These are phyloP conservation scores for Pelmatolapia mariae DNA, from an alignment of 2,113 vertebrate genomes.

Conservation along the genomic window DNA sequence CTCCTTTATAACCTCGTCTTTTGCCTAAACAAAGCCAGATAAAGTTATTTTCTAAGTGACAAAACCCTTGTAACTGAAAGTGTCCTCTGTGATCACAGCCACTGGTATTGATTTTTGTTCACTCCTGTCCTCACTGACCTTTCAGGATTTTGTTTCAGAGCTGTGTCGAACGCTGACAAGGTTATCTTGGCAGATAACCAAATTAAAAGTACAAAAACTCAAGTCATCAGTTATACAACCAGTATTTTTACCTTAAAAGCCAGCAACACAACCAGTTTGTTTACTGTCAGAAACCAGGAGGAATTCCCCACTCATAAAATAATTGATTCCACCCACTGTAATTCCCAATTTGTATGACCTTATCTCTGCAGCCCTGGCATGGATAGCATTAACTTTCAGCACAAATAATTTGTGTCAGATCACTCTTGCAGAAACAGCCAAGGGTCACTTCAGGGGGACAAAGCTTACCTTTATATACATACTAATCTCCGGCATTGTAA, in stretches of 20 bases:
- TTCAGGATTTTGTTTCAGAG: conserved; percentile 22
- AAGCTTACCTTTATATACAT: not conserved
- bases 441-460: not conserved
- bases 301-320: not conserved
- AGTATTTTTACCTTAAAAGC: not conserved
- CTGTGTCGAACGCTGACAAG: not conserved
- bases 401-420: conserved; percentile 1
- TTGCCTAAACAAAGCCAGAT: not conserved
- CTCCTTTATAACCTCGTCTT: not conserved
- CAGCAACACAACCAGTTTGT: not conserved
- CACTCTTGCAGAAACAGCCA: not conserved
- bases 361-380: not conserved
- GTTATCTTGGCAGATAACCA: conserved; percentile 10
- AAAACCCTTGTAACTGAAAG: conserved; percentile 14
- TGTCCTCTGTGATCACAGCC: conserved; percentile 18
- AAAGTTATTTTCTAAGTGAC: not conserved
- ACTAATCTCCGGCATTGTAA: not conserved
- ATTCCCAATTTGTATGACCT: not conserved
- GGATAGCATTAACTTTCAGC: conserved; percentile 5
- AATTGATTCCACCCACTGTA: not conserved
- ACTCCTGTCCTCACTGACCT: conserved; percentile 27
- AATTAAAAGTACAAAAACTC: conserved; percentile 2
- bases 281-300: not conserved
- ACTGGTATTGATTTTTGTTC: conserved; percentile 28
- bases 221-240: not conserved